Percentiles rank a stretch among this genome's conserved stretches.
These are phyloP conservation scores for Hyperoplus immaculatus DNA, from an alignment of 2,797 vertebrate species.

Conservation along the genomic window DNA sequence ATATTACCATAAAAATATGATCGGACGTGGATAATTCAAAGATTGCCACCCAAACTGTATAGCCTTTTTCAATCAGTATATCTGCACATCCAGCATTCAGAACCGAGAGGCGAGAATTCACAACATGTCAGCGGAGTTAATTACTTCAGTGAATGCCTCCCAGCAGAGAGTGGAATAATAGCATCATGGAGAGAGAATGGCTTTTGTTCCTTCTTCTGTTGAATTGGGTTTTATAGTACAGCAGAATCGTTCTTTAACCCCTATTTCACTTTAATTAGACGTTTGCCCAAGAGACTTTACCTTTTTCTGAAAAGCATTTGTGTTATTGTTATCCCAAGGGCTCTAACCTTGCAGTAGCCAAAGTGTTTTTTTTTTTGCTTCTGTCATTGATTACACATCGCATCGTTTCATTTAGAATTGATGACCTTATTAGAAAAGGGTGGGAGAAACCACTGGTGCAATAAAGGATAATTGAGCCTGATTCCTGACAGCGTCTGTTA, in stretches of 20 bases:
- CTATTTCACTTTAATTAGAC: slow-evolving; percentile 67
- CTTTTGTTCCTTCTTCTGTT: slow-evolving; percentile 41
- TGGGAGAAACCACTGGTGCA: slow-evolving; percentile 9
- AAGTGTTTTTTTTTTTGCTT: slow-evolving; percentile 45
- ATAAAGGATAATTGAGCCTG: slow-evolving; percentile 3
- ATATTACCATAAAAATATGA: slow-evolving; percentile 61
- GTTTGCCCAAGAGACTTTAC: slow-evolving; percentile 46
- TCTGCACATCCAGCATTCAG: slow-evolving; percentile 59
- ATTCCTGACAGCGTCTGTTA: slow-evolving; percentile 10
- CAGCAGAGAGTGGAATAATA: slow-evolving; percentile 64
- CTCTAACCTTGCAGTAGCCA: slow-evolving; percentile 30
- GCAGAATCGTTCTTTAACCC: slow-evolving; percentile 59
- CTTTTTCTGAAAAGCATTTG: slow-evolving; percentile 60
- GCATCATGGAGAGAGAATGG: slow-evolving; percentile 49
- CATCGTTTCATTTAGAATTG: slow-evolving; percentile 42
- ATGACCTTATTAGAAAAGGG: slow-evolving; percentile 52
- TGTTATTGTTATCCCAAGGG: slow-evolving; percentile 52
- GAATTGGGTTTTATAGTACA: slow-evolving; percentile 45
- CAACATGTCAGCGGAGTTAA: slow-evolving; percentile 74
- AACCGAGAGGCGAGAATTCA: slow-evolving; percentile 55
- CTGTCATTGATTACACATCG: slow-evolving; percentile 39
- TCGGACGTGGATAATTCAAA: slow-evolving; percentile 62
- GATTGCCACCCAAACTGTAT: slow-evolving; percentile 65
- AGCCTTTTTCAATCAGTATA: slow-evolving; percentile 68
- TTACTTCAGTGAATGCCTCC: slow-evolving; percentile 66